Base-by-base conservation (phyloP, 2,888 invertebrate genomes). In the Aspidiotus rigidus region DNA sequence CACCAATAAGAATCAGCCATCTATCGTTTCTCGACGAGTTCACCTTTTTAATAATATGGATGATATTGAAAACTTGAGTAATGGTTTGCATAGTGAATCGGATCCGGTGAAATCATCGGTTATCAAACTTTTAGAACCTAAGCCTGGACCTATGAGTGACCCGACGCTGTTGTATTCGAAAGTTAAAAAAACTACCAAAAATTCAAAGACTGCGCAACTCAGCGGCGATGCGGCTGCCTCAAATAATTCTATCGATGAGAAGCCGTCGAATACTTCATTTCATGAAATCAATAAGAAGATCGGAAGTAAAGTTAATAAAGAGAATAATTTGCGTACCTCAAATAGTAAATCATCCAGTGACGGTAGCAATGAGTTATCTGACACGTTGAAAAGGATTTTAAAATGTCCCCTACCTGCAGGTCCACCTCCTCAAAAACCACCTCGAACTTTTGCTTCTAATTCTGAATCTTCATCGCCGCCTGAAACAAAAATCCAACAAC, bases 361-460 rank as follows among this genome's bases (percentile, higher is more conserved):
- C 7, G n/a, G 44, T 9, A 42, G 41, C 53, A 59, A 66, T 57
- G 66, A 66, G 16, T 49, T 66, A 49, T 66, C 66, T 42, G 66
- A 66, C 39, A 69, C 69, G 7, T 62, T 69, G 44, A 69, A 84
- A 75, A 83, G 83, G 72, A 86, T 85, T 16, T 77, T 87, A 59
- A 84, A 84, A 75, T 83, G 85, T 73, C 87, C 87, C 0, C 75
- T 88, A 62, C 88, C 88, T 0, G 72, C 78, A 6, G 88, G 87
- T 0, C 87, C 88, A 7, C 87, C 89, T 0, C 89, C 89, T 0
- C 85, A 85, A 74, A 89, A 89, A 76, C 89, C 89, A 1, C 89
- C 89, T 0, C 78, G 89, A 72, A 83, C 83, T 1, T 86, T 87
- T 74, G 54, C 53, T 39, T 54, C 53, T 13, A 57, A 3, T 57